Evolutionary conservation across 2,888 invertebrate genomes (phyloP).

Genomic region (Drosophila meridionalis): DNA sequence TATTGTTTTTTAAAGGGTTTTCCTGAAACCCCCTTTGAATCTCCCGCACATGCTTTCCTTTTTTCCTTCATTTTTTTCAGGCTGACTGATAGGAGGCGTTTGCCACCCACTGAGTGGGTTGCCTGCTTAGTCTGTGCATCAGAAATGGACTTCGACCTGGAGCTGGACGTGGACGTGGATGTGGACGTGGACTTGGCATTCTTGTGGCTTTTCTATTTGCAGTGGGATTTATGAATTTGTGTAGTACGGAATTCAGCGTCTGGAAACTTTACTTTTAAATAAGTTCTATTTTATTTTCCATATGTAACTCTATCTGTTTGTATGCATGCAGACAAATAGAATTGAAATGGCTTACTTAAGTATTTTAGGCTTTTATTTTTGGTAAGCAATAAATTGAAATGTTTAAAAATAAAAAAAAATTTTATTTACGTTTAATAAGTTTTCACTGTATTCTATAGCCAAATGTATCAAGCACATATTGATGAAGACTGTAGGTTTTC

Average conservation of each 20-base stretch:
- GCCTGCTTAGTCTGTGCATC: slow-evolving; percentile 20
- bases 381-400: background rate
- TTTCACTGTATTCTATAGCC: background rate
- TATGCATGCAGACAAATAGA: background rate
- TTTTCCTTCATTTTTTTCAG: slow-evolving; percentile 11
- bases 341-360: background rate
- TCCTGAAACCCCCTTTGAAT: slow-evolving; percentile 11
- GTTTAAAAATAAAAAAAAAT: no score
- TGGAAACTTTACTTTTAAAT: slow-evolving; percentile 14
- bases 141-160: slow-evolving; percentile 26
- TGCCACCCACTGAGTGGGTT: slow-evolving; percentile 11
- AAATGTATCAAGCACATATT: background rate
- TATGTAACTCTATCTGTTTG: background rate
- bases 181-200: slow-evolving; percentile 18
- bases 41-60: slow-evolving; percentile 43
- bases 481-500: background rate
- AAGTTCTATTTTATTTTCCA: background rate
- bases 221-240: slow-evolving; percentile 13
- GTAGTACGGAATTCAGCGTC: slow-evolving; percentile 2
- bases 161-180: slow-evolving; percentile 1
- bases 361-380: background rate
- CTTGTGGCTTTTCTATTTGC: slow-evolving; percentile 31
- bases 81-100: slow-evolving; percentile 49
- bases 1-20: slow-evolving; percentile 80
- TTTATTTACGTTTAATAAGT: background rate